A percentile compares a stretch with the other conserved stretches of the same genome.
These are phyloP conservation scores for Thalassophryne amazonica DNA, from an alignment of 2,797 vertebrate genomes.

Conservation along the genomic window DNA sequence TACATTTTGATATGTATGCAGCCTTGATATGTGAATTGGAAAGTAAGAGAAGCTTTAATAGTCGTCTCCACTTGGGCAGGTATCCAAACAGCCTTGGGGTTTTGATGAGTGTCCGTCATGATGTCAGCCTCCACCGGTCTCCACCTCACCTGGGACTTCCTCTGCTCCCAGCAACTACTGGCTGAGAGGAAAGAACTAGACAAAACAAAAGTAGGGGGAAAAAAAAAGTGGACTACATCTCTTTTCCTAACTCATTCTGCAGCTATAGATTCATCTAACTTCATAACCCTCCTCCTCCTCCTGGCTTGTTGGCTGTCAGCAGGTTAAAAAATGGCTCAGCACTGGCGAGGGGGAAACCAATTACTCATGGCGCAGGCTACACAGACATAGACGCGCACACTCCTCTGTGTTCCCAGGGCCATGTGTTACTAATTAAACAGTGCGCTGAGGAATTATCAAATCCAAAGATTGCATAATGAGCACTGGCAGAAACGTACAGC, in stretches of 20 bases:
- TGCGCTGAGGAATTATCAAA: slow-evolving; percentile 71
- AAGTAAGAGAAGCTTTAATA: slow-evolving; percentile 38
- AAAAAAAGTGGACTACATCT: background rate
- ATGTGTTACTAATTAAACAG: slow-evolving; percentile 80
- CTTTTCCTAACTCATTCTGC: background rate
- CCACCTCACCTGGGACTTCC: slow-evolving; percentile 68
- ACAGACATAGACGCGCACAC: slow-evolving; percentile 62
- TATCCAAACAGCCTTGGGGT: slow-evolving; percentile 61
- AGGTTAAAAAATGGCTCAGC: slow-evolving; percentile 74
- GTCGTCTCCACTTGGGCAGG: slow-evolving; percentile 48
- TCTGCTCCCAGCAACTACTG: slow-evolving; percentile 51
- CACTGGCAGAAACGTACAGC: slow-evolving; percentile 57
- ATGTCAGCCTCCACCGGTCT: slow-evolving; percentile 70
- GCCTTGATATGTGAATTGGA: slow-evolving; percentile 14
- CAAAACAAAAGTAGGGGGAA: background rate
- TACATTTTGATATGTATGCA: no score
- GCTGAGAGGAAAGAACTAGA: slow-evolving; percentile 10
- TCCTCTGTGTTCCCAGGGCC: slow-evolving; percentile 60
- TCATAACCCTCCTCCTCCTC: slow-evolving; percentile 22
- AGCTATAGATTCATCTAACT: slow-evolving; percentile 20
- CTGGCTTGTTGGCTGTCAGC: slow-evolving; percentile 65
- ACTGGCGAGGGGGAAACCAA: slow-evolving; percentile 70
- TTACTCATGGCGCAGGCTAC: slow-evolving; percentile 74
- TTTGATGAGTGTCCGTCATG: slow-evolving; percentile 74
- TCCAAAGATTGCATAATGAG: slow-evolving; percentile 72